A percentile compares a stretch with the other conserved stretches of the same genome.
These are phyloP conservation scores for Cyanoderma ruficeps DNA, from an alignment of 2,113 vertebrate genomes.

Conservation along the genomic window DNA sequence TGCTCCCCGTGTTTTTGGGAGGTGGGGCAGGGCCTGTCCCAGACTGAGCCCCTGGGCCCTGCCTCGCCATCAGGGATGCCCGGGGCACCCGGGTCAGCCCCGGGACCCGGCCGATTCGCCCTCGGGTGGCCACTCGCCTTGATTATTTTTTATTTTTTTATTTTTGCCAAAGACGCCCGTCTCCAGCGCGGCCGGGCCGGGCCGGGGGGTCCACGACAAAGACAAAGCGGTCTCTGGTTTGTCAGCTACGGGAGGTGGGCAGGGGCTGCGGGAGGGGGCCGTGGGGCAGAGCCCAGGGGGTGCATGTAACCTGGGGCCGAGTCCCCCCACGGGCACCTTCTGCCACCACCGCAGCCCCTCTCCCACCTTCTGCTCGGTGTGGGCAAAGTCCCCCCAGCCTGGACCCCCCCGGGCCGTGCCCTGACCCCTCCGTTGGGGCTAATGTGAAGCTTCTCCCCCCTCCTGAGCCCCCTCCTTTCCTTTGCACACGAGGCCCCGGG, in stretches of 20 bases:
- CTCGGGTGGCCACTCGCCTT: neutral
- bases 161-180: slow-evolving; percentile 48
- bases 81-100: neutral
- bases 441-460: slow-evolving; percentile 55
- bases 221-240: slow-evolving; percentile 37
- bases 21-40: slow-evolving; percentile 5
- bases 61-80: slow-evolving; percentile 16
- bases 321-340: neutral
- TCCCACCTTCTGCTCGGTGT: neutral
- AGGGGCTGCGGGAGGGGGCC: neutral
- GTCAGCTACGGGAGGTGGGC: slow-evolving; percentile 10
- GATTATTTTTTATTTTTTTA: neutral
- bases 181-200: neutral
- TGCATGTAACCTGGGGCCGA: neutral
- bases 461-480: neutral
- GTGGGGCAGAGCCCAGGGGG: neutral
- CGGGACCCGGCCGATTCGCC: neutral
- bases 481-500: slow-evolving; percentile 47
- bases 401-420: neutral
- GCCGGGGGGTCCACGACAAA: slow-evolving; percentile 2
- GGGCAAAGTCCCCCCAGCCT: neutral
- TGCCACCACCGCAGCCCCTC: neutral
- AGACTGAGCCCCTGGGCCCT: slow-evolving; percentile 57
- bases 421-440: slow-evolving; percentile 23
- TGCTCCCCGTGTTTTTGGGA: neutral